phyloP scores from a whole-genome alignment of 2,113 vertebrate genomes.

The Ovis aries region ARS-UI_Ramb_v3.0 NC_056063.1:83547001-83547500 shows the following conservation, averaged over 20 bases:
- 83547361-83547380: neutral
- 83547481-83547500: neutral
- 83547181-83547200: neutral
- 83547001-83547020: conserved; percentile 15
- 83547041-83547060: neutral
- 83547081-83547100: neutral
- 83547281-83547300: neutral
- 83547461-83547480: neutral
- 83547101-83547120: neutral
- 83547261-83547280: neutral
- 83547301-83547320: neutral
- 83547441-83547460: neutral
- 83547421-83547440: neutral
- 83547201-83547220: neutral
- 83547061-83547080: neutral
- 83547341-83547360: neutral
- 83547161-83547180: neutral
- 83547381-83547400: neutral
- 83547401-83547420: neutral
- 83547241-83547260: neutral
- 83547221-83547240: neutral
- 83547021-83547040: neutral
- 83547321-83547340: neutral
- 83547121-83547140: neutral
- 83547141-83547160: neutral